A percentile compares a stretch with the other conserved stretches of the same genome.
phyloP scores from a whole-genome alignment of 1,140 invertebrate genomes.

The Marisa cornuarietis region DNA sequence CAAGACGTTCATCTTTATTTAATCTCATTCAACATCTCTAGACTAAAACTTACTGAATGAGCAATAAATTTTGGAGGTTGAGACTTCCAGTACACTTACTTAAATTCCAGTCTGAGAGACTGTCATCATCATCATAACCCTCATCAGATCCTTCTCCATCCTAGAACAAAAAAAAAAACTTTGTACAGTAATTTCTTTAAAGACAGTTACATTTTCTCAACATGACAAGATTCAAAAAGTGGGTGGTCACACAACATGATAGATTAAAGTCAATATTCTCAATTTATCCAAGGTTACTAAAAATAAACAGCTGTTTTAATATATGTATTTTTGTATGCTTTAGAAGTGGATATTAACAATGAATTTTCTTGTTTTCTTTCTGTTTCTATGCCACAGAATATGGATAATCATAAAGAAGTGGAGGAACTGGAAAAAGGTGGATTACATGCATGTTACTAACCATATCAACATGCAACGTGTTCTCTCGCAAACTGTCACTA shows the following conservation, averaged over 20 bases:
- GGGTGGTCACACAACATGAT: too few relatives aligned
- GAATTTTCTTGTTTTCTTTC: too few relatives aligned
- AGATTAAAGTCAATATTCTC: too few relatives aligned
- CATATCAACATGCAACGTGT: neutral
- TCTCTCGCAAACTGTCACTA: neutral
- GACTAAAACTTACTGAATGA: neutral
- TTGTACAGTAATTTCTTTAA: too few relatives aligned
- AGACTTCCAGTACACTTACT: constrained; percentile 47
- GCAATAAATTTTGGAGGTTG: neutral
- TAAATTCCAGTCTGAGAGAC: constrained; percentile 94
- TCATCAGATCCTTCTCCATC: constrained; percentile 75
- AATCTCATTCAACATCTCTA: neutral
- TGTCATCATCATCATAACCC: constrained; percentile 78
- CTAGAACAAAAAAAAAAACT: constrained; percentile 66
- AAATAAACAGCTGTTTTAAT: too few relatives aligned
- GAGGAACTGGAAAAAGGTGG: neutral
- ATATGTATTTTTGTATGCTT: neutral
- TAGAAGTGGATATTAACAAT: neutral
- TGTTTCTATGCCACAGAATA: too few relatives aligned
- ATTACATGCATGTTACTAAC: neutral
- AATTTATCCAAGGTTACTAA: neutral
- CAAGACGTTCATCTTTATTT: too few relatives aligned
- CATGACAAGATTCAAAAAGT: too few relatives aligned
- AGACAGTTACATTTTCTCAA: too few relatives aligned
- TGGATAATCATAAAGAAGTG: neutral